Evolutionary conservation across 2,888 invertebrate genomes (phyloP).

Genomic region (Brachynemurus nebulosus): DNA sequence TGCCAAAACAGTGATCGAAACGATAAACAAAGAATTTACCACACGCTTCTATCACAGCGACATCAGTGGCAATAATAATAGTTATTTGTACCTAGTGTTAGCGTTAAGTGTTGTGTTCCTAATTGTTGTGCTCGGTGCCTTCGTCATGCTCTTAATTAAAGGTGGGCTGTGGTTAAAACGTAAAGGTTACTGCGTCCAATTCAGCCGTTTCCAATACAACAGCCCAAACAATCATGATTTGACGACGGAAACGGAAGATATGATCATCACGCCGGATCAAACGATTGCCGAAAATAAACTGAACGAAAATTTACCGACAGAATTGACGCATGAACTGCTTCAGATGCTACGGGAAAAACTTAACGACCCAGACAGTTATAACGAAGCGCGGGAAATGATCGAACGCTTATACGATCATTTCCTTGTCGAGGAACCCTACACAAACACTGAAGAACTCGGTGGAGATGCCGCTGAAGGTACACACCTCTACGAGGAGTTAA

Average conservation of each 20-base stretch:
- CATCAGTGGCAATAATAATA: slow-evolving; percentile 13
- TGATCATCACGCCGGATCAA: slow-evolving; percentile 39
- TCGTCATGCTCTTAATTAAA: slow-evolving; percentile 39
- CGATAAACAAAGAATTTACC: slow-evolving; percentile 24
- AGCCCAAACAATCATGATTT: slow-evolving; percentile 43
- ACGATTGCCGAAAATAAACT: slow-evolving; percentile 30
- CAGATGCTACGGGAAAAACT: slow-evolving; percentile 51
- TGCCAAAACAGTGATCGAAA: slow-evolving; percentile 26
- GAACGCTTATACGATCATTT: slow-evolving; percentile 62
- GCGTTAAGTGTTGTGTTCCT: slow-evolving; percentile 37
- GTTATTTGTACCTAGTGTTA: slow-evolving; percentile 26
- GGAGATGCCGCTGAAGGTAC: slow-evolving; percentile 29
- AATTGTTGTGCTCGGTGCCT: slow-evolving; percentile 36
- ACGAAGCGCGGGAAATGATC: slow-evolving; percentile 62
- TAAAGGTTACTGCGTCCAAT: slow-evolving; percentile 38
- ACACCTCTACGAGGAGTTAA: slow-evolving; percentile 30
- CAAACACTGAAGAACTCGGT: slow-evolving; percentile 37
- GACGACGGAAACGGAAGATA: slow-evolving; percentile 34
- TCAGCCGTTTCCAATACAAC: slow-evolving; percentile 33
- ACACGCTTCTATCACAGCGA: slow-evolving; percentile 16
- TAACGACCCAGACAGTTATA: slow-evolving; percentile 57
- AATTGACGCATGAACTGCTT: slow-evolving; percentile 57
- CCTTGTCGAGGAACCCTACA: slow-evolving; percentile 52
- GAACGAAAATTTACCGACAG: slow-evolving; percentile 48
- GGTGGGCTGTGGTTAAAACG: slow-evolving; percentile 42